phyloP scores from a whole-genome alignment of 2,888 invertebrate genomes.

The Thecophora atra region DNA sequence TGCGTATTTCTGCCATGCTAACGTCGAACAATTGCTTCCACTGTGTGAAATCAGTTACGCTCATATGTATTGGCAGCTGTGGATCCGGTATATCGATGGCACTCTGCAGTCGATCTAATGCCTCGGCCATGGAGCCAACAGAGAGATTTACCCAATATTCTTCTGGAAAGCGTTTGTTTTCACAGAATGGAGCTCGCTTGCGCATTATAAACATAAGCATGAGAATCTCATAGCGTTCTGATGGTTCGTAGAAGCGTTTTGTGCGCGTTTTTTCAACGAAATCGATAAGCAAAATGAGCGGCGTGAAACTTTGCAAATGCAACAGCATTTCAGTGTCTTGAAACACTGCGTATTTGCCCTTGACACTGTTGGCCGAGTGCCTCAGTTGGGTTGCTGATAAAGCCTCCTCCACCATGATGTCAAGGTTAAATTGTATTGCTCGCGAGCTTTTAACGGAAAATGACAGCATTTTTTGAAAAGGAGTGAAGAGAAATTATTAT shows the following conservation, averaged over 20 bases:
- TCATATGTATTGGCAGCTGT: conserved; percentile 33
- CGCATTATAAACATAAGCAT: conserved; percentile 60
- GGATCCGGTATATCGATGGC: conserved; percentile 34
- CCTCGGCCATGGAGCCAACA: conserved; percentile 53
- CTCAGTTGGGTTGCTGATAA: neutral
- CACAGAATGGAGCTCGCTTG: conserved; percentile 58
- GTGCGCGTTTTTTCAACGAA: conserved; percentile 61
- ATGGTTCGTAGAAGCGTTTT: conserved; percentile 59
- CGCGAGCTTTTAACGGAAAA: neutral
- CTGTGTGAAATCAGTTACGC: conserved; percentile 26
- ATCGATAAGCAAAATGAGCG: conserved; percentile 56
- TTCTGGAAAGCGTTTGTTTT: conserved; percentile 60
- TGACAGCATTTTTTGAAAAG: neutral
- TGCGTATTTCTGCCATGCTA: conserved; percentile 32
- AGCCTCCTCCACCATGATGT: conserved; percentile 27
- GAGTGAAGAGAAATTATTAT: neutral
- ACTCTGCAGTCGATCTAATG: conserved; percentile 30
- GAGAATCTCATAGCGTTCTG: conserved; percentile 58
- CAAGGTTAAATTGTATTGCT: conserved; percentile 21
- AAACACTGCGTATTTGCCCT: conserved; percentile 53
- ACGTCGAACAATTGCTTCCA: conserved; percentile 32
- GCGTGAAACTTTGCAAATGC: conserved; percentile 60
- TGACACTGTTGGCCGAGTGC: conserved; percentile 20
- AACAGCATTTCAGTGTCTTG: conserved; percentile 57
- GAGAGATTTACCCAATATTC: conserved; percentile 61